A percentile compares a stretch with the other conserved stretches of the same genome.
These are phyloP conservation scores for Lathronympha strigana DNA, from an alignment of 2,888 invertebrate species.

Conservation along the genomic window DNA sequence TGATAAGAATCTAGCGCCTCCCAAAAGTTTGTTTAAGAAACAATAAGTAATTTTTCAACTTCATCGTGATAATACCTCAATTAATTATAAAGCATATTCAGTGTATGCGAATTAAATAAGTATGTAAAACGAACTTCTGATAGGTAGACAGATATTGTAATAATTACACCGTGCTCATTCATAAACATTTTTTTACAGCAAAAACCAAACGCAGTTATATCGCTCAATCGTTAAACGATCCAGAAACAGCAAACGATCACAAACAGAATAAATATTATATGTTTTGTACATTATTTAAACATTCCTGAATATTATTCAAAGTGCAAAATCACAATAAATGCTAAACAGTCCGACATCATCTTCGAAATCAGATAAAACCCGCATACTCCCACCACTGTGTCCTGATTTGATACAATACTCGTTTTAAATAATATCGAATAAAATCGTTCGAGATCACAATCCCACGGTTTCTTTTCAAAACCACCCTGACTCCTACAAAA, in stretches of 20 bases:
- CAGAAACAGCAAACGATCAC: too few relatives aligned
- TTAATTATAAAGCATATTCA: too few relatives aligned
- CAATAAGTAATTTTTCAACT: slow-evolving; percentile 4
- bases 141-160: too few relatives aligned
- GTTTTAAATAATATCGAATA: slow-evolving; percentile 35
- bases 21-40: background rate
- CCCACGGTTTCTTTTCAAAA: background rate
- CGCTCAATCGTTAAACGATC: too few relatives aligned
- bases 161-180: too few relatives aligned
- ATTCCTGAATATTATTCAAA: slow-evolving; percentile 11
- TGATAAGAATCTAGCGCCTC: slow-evolving; percentile 23
- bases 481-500: background rate
- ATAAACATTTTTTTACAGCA: too few relatives aligned
- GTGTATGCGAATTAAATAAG: too few relatives aligned
- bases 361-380: slow-evolving; percentile 28
- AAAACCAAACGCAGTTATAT: too few relatives aligned
- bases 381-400: slow-evolving; percentile 14
- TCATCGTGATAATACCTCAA: background rate
- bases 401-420: slow-evolving; percentile 28
- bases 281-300: too few relatives aligned
- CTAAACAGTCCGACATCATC: slow-evolving; percentile 17
- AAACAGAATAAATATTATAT: too few relatives aligned
- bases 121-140: too few relatives aligned
- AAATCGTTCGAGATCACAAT: background rate
- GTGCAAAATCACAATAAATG: slow-evolving; percentile 21